Base-by-base conservation (phyloP, 2,113 vertebrate genomes). In the Erythrocercus mccallii region DNA sequence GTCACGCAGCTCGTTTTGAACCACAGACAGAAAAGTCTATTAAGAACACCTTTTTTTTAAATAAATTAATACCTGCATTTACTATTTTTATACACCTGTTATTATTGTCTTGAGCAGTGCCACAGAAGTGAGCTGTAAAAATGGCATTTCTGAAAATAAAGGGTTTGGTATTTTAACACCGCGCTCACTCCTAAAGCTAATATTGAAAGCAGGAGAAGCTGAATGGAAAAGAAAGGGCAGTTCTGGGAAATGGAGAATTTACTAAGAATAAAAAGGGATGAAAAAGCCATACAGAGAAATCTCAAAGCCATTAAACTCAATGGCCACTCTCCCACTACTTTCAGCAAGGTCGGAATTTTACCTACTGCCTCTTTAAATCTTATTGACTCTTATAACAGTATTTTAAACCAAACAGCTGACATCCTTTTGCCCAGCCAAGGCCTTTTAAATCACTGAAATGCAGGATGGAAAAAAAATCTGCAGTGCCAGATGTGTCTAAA, bases 401-500 rank as follows among this genome's bases (percentile, higher is more conserved):
- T 93, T 96, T 92, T 86, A 88, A 91, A 92, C 66, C n/a, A 81
- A 90, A 90, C 66, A 92, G 86, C 90, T 95, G 93, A 96, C 91
- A 94, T 88, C 90, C 94, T 82, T 92, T 16, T 90, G 85, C 87
- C 94, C 92, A 76, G 90, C 84, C 93, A 92, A 81, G 74, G 84
- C 82, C 94, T 80, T 90, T 94, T 94, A 94, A 92, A 97, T 94
- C 89, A 91, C 82, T 91, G 87, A 96, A 94, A 94, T 66, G 64
- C 78, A 86, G 50, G 44, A 94, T 10, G 44, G 81, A 80, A 88
- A 95, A 92, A 92, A 94, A 94, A 81, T 72, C 64, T 13, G 14
- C 94, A 94, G 80, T 82, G 81, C 81, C 82, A 97, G 91, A 89
- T 97, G 92, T 96, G 83, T 80, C 87, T 95, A 92, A 96, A 94